Evolutionary conservation across 2,888 invertebrate species (phyloP), one percentile per base, ranked within the genome.

Genomic region (Patella ulyssiponensis): DNA sequence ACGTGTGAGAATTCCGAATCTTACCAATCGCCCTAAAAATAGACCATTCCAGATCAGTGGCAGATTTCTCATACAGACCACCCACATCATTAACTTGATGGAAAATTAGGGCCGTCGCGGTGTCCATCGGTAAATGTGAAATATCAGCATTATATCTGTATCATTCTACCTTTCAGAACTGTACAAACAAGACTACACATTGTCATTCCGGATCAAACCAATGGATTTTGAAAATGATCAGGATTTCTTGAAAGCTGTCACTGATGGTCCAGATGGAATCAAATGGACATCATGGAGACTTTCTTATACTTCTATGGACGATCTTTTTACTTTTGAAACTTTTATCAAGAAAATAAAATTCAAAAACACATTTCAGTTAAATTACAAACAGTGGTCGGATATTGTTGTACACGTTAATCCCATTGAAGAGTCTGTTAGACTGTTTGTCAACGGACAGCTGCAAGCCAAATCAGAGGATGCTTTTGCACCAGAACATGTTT

Each of bases 181-280:
- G 7, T 80, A 78, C 54, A 56, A 69, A n/a, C 44, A 69, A 14
- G 33, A 78, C 3, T 79, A 75, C 64, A 80, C 79, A 4, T 27
- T 78, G 14, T 81, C 81, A 2, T 69, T 81, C 4, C 80, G 81
- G 81, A 69, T 81, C 9, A 54, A 73, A 75, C 80, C 81, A 3
- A 69, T 79, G 52, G 64, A 77, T 58, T 78, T 81, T 64, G 64
- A 78, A 53, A 51, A 73, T 14, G 64, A 76, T 27, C 81, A 81
- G 52, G 75, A 69, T 14, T 80, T 80, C 69, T 17, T 80, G 15
- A 56, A 77, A 56, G 70, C 81, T 14, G 74, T 75, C 4, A 77
- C 77, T 3, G 64, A 51, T 23, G 73, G 54, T 52, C 58, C 70
- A 23, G 75, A 51, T 3, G 51, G 23, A 20, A 33, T 64, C 14